These are phyloP conservation scores for Standfussiana lucernea DNA, from an alignment of 2,888 invertebrate species.

Conservation along the genomic window DNA sequence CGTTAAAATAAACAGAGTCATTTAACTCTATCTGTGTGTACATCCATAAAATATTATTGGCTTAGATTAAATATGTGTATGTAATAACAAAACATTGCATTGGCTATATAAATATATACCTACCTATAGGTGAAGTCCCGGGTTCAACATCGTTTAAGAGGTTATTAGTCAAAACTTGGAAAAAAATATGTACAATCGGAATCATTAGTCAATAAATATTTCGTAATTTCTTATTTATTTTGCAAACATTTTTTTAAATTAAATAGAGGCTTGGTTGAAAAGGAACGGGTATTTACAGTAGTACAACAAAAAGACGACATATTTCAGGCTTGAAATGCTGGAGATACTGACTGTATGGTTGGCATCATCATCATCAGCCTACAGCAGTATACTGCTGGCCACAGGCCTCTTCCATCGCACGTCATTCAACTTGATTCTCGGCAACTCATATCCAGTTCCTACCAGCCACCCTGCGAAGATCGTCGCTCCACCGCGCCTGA, in stretches of 20 bases:
- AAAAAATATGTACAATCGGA: background rate
- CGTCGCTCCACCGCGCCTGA: too few relatives aligned
- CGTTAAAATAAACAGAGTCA: constrained; percentile 16
- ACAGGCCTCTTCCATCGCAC: too few relatives aligned
- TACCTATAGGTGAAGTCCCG: constrained; percentile 33
- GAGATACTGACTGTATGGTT: too few relatives aligned
- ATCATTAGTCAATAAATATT: constrained; percentile 24
- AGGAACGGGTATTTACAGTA: background rate
- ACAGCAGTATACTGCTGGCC: too few relatives aligned
- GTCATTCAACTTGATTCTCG: too few relatives aligned
- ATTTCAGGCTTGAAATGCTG: too few relatives aligned
- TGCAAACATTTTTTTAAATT: constrained; percentile 20
- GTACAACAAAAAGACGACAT: too few relatives aligned
- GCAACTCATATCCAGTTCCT: too few relatives aligned
- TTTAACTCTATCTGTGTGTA: constrained; percentile 26
- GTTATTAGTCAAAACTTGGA: background rate
- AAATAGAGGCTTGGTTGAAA: background rate
- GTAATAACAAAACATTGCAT: constrained; percentile 43
- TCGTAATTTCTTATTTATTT: constrained; percentile 29
- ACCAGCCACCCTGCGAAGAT: too few relatives aligned
- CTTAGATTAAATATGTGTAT: constrained; percentile 40
- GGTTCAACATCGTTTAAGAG: constrained; percentile 28
- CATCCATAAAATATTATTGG: constrained; percentile 39
- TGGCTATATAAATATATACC: constrained; percentile 41
- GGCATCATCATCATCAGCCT: too few relatives aligned